Evolutionary conservation across 2,888 invertebrate species (phyloP), one percentile per base, ranked within the genome.

Genomic region (Dorcus hopei): DNA sequence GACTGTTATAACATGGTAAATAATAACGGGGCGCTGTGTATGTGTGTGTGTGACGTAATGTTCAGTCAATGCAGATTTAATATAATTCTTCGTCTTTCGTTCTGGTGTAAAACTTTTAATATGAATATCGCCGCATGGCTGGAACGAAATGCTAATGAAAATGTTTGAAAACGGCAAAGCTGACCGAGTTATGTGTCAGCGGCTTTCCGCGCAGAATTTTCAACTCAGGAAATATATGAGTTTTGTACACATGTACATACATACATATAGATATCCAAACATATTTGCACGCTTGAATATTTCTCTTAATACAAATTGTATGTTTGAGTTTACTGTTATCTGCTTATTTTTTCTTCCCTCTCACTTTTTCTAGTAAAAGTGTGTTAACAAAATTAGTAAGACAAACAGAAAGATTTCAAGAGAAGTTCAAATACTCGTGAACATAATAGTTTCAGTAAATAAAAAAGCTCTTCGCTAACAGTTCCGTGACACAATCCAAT

Each of bases 401-500:
- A 45, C 23, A 45, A 45, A 45, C 45, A 42, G 11, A 42, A 5
- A 42, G 19, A 19, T 19, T 19, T 19, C 19, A 19, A 19, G 14
- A 7, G 14, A 42, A 52, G 59, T 52, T 48, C 49, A 38, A 52
- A 48, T 51, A 51, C 47, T 52, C 40, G 40, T 33, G 55, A 60
- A 49, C 62, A 57, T 63, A 64, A 65, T 62, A 64, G 61, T 61
- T 61, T 66, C 55, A 49, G 51, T 61, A 65, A 66, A 62, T 62
- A 66, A 56, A 52, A 56, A 54, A 63, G 62, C 60, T 59, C 61
- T 64, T 59, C 58, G 60, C 64, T 57, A 66, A 68, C 66, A 70
- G 68, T 70, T 68, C 58, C 65, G 66, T 65, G 65, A 67, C 66
- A 64, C 63, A 68, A 68, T 70, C 67, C 62, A 67, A 66, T 65